These are phyloP conservation scores for Zoanthus sansibaricus DNA, from an alignment of 92 coral and sea anemone species.

Conservation along the genomic window DNA sequence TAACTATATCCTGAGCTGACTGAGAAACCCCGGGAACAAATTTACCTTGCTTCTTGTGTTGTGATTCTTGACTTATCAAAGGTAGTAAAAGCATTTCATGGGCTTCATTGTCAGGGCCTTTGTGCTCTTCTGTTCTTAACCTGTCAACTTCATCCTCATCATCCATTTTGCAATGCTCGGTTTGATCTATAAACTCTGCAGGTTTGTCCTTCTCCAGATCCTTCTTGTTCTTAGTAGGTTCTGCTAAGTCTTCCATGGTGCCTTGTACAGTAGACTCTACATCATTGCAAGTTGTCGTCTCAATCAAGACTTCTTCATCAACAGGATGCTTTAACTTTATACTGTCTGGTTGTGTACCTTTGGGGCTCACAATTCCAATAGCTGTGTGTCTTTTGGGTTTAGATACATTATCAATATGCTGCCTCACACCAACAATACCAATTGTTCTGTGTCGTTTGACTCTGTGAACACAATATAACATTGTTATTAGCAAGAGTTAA, in stretches of 20 bases:
- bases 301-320: slow-evolving; percentile 50
- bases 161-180: neutral
- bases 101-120: neutral
- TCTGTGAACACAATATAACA: slow-evolving; percentile 25
- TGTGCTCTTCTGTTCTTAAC: slow-evolving; percentile 7
- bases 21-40: neutral
- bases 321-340: slow-evolving; percentile 29
- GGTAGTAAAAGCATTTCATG: neutral
- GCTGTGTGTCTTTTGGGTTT: slow-evolving; percentile 97
- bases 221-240: neutral
- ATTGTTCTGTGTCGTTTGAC: slow-evolving; percentile 93
- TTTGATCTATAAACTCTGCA: neutral
- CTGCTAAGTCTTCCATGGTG: neutral
- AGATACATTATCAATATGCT: slow-evolving; percentile 78
- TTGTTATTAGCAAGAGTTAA: too few relatives aligned
- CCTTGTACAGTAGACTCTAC: slow-evolving; percentile 19
- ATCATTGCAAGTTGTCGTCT: slow-evolving; percentile 14
- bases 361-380: slow-evolving; percentile 79
- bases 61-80: neutral
- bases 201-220: neutral
- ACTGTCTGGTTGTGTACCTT: slow-evolving; percentile 16
- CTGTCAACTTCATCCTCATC: neutral
- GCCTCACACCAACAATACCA: slow-evolving; percentile 92
- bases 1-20: neutral
- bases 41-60: neutral